Base-by-base conservation (phyloP, 2,113 vertebrate species). In the Onychostruthus taczanowskii region DNA sequence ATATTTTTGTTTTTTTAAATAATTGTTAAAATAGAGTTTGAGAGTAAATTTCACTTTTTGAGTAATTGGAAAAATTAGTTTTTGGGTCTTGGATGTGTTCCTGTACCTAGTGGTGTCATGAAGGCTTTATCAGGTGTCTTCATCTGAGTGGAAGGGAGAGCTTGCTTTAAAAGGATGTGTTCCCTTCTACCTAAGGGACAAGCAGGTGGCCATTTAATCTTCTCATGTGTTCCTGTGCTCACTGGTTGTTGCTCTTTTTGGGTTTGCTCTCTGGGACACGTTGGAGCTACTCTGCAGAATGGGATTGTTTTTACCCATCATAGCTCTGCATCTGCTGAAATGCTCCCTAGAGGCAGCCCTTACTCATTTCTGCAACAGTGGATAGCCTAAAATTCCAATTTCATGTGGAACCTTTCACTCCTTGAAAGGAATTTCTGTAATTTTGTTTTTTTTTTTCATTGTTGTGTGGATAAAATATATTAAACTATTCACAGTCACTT, bases 391-490 rank as follows among this genome's bases (percentile, higher is more conserved):
- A 84, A 78, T 70, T 33, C 9, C 2, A 63, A 12, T 13, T 52
- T 74, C 2, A 1, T 18, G 21, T 31, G 13, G 30, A 84, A 11
- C 12, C 5, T 72, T 81, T 72, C 13, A 19, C 10, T 47, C n/a
- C 33, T 75, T 16, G 43, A 27, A 80, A 44, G 9, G 3, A 46
- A 49, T 27, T 43, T 55, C 4, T 55, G 8, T 64, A 23, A 3
- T 3, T 17, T 13, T 18, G 18, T 1, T 56, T 28, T 52, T n/a
- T 1, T 56, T 28, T 52, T n/a, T 1, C 23, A n/a, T 86, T 23
- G 1, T 26, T 70, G 3, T 70, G 17, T 53, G 13, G 0, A 4
- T 47, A 30, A 58, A 84, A 20, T 5, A 3, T 2, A 0, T 61
- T 20, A 55, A 62, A 9, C 16, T 6, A 5, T 13, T 87, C 13